Conservation (phyloP, 2,113 vertebrate species). For the Malaclemys terrapin region DNA sequence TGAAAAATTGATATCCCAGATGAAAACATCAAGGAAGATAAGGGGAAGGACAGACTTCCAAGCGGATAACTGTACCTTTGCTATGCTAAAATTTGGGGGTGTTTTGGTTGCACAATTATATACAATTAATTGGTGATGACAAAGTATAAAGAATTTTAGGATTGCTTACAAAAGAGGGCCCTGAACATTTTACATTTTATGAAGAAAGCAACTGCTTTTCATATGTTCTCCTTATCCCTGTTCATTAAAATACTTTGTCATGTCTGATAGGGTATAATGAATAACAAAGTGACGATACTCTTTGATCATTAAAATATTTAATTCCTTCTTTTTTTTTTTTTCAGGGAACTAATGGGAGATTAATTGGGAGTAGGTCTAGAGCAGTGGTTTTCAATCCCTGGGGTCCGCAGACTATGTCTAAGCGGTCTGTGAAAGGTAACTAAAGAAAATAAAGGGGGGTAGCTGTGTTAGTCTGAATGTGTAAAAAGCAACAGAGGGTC, state of each 20-base stretch:
- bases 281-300: background rate
- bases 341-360: background rate
- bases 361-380: background rate
- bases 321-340: background rate
- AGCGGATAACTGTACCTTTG: background rate
- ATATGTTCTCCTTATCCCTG: background rate
- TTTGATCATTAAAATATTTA: background rate
- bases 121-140: background rate
- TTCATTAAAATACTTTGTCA: background rate
- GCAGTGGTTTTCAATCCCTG: background rate
- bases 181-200: conserved; percentile 11
- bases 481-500: no score
- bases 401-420: background rate
- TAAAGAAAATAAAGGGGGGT: background rate
- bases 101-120: background rate
- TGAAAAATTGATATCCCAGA: background rate
- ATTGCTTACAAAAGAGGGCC: background rate
- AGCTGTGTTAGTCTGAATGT: no score
- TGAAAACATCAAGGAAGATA: background rate
- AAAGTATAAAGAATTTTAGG: conserved; percentile 35
- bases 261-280: background rate
- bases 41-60: background rate
- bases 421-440: background rate
- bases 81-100: background rate
- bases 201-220: conserved; percentile 24